These are phyloP conservation scores for Drosophila recens DNA, from an alignment of 2,888 invertebrate species.

Conservation along the genomic window DNA sequence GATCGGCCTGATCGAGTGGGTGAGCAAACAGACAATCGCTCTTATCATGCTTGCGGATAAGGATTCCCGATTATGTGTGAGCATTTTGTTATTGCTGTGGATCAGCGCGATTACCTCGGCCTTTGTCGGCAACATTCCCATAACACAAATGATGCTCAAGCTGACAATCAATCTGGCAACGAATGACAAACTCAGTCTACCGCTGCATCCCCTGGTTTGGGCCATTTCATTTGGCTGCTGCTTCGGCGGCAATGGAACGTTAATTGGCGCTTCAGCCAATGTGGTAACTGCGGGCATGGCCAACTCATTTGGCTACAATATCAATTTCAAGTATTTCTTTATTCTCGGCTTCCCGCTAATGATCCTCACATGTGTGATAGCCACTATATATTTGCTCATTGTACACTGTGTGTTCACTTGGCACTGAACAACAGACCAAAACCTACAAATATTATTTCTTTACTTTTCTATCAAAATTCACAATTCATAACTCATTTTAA, in stretches of 20 bases:
- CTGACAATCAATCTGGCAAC: constrained; percentile 89
- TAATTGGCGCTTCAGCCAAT: constrained; percentile 96
- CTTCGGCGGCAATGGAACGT: constrained; percentile 95
- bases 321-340: constrained; percentile 93
- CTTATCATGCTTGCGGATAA: constrained; percentile 88
- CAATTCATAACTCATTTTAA: not conserved
- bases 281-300: constrained; percentile 96
- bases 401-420: constrained; percentile 89
- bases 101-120: constrained; percentile 92
- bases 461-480: constrained; percentile 4
- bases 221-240: constrained; percentile 94
- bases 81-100: constrained; percentile 92
- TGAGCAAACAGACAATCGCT: constrained; percentile 89
- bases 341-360: constrained; percentile 93
- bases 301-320: constrained; percentile 94
- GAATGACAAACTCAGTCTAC: constrained; percentile 88
- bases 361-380: constrained; percentile 88
- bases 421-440: constrained; percentile 85
- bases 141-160: constrained; percentile 95
- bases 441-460: not conserved
- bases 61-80: constrained; percentile 88
- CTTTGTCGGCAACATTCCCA: constrained; percentile 95
- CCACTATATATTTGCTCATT: constrained; percentile 89
- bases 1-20: constrained; percentile 92
- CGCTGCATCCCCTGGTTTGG: constrained; percentile 93